A percentile compares a stretch with the other conserved stretches of the same genome.
Evolutionary conservation across 35 echinoderm and acorn worm genomes (phyloP).

Genomic region (Heliocidaris erythrogramma): DNA sequence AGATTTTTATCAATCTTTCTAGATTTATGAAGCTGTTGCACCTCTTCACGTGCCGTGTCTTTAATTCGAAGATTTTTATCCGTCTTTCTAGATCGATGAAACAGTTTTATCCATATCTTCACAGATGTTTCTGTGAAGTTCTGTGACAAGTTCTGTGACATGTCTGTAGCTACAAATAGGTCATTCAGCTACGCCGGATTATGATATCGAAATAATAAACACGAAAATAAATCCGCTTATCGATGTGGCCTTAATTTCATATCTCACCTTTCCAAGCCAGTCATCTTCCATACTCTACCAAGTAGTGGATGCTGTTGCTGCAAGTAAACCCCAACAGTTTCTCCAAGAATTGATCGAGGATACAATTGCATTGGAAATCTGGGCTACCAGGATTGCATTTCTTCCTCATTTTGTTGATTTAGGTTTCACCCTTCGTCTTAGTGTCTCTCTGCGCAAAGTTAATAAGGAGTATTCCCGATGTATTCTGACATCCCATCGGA

Average conservation of each 20-base stretch:
- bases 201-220: not conserved
- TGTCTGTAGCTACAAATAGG: not conserved
- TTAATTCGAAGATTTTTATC: too few relatives aligned
- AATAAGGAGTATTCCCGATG: slow-evolving; percentile 4
- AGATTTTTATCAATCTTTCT: too few relatives aligned
- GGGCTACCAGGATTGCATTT: not conserved
- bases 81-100: too few relatives aligned
- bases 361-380: not conserved
- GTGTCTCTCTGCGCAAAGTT: not conserved
- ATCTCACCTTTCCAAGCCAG: not conserved
- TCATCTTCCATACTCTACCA: not conserved
- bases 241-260: not conserved
- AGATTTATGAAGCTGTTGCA: too few relatives aligned
- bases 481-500: not conserved
- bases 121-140: too few relatives aligned
- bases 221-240: not conserved
- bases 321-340: not conserved
- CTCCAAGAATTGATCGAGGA: not conserved
- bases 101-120: too few relatives aligned
- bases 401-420: not conserved
- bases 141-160: too few relatives aligned
- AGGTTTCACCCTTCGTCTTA: not conserved
- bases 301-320: not conserved
- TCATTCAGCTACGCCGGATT: not conserved
- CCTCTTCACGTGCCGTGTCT: too few relatives aligned